Conservation (phyloP, 1,140 invertebrate species). For the Drosophila gunungcola region DNA sequence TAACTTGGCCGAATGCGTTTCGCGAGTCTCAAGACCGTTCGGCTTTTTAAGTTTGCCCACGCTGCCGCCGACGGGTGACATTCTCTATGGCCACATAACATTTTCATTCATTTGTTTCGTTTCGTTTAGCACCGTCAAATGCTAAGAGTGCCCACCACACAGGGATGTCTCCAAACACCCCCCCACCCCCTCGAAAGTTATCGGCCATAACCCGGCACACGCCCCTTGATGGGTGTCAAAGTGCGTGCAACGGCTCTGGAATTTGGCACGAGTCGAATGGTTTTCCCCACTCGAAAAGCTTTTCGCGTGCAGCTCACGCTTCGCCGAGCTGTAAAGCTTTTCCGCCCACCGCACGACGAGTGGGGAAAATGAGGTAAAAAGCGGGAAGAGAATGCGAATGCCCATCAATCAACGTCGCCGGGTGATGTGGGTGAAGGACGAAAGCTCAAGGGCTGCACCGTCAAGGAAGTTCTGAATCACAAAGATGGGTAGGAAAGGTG, state of each 20-base stretch:
- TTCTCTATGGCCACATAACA: slow-evolving; percentile 51
- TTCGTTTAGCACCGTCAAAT: slow-evolving; percentile 62
- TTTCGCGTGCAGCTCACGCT: slow-evolving; percentile 13
- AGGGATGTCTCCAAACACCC: no score
- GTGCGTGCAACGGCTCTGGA: slow-evolving; percentile 60
- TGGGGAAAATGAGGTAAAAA: background rate
- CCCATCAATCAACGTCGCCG: slow-evolving; percentile 29
- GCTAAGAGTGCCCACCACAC: slow-evolving; percentile 50
- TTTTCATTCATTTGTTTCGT: slow-evolving; percentile 78
- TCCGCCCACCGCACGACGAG: background rate
- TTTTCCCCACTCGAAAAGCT: slow-evolving; percentile 13
- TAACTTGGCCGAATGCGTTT: slow-evolving; percentile 65
- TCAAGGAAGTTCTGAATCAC: background rate
- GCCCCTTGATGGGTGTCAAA: slow-evolving; percentile 50
- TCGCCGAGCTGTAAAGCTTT: slow-evolving; percentile 17
- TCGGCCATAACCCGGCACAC: slow-evolving; percentile 16
- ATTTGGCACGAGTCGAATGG: slow-evolving; percentile 23
- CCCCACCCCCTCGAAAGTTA: background rate
- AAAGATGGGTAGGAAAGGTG: background rate
- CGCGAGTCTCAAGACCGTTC: slow-evolving; percentile 46
- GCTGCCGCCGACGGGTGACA: slow-evolving; percentile 63
- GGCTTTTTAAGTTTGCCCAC: slow-evolving; percentile 29
- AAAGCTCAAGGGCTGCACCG: slow-evolving; percentile 17
- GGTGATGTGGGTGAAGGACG: slow-evolving; percentile 2
- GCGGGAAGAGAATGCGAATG: slow-evolving; percentile 18